Conservation (phyloP, 2,113 vertebrate genomes). For the Pseudopodoces humilis region DNA sequence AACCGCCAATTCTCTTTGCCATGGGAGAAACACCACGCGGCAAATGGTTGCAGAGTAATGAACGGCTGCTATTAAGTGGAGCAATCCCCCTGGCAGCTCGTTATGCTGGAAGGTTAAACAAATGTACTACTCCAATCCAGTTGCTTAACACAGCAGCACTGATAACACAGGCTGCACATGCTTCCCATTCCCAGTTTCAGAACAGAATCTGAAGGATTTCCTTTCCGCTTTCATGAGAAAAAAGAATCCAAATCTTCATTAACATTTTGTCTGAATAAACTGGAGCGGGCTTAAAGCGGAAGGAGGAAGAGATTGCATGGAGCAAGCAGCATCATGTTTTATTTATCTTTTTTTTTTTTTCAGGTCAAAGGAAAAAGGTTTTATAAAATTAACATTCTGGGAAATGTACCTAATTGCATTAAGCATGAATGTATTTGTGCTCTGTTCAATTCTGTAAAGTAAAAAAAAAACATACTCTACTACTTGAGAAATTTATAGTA, state of each 20-base stretch:
- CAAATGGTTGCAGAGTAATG: slow-evolving; percentile 70
- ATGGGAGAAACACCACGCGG: slow-evolving; percentile 50
- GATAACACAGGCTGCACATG: not conserved
- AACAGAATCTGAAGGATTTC: slow-evolving; percentile 14
- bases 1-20: slow-evolving; percentile 54
- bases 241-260: slow-evolving; percentile 18
- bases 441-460: not conserved
- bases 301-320: not conserved
- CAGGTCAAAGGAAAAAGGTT: slow-evolving; percentile 56
- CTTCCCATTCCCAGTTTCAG: not conserved
- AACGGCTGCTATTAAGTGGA: slow-evolving; percentile 68
- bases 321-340: slow-evolving; percentile 45
- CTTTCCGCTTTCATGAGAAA: not conserved
- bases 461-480: not conserved
- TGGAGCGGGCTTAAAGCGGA: not conserved
- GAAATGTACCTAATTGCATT: slow-evolving; percentile 38
- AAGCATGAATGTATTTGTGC: not conserved
- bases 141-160: slow-evolving; percentile 43
- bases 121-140: slow-evolving; percentile 69
- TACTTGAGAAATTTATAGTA: not conserved
- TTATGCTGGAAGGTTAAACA: slow-evolving; percentile 72
- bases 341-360: slow-evolving; percentile 57
- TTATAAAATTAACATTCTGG: slow-evolving; percentile 37
- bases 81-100: slow-evolving; percentile 69
- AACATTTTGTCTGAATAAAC: slow-evolving; percentile 15